Evolutionary conservation across 2,113 vertebrate species (phyloP), one percentile per base, ranked within the genome.

Genomic region (Cettia cetti): DNA sequence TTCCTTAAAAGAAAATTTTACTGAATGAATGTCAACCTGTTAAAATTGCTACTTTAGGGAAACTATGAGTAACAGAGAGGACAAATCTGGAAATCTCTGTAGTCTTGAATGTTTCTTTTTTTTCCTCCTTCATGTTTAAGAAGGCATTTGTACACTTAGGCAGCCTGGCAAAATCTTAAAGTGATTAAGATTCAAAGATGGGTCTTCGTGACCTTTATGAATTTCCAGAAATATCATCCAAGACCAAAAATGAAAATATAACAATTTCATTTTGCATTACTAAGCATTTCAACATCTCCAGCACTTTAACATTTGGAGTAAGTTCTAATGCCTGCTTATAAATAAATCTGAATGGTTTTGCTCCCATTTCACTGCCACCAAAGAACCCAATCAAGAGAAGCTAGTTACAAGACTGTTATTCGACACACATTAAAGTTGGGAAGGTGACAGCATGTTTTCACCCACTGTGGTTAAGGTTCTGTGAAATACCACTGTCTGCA

Each of bases 341-440:
- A 78, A 92, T 13, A 70, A 66, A 87, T 79, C 57, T 15, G 44
- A 66, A 81, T n/a, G n/a, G 4, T 54, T 66, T 45, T 77, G 18
- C 30, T 87, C 33, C 5, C 7, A 10, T 78, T 91, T 90, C 61
- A 71, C 18, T 1, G 1, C 42, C 35, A 56, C 35, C 26, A 26
- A 71, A 86, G 71, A 85, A 44, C 9, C 23, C 75, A 78, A 37
- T 47, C 74, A 53, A 26, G 19, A 89, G n/a, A 86, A 87, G 64
- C 61, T 72, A 52, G 39, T 74, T 85, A 63, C 3, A 15, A 81
- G 0, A 9, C 30, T 82, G 31, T 15, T 66, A 60, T 53, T 49
- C 74, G 93, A 79, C 31, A 64, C 60, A 65, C 2, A 5, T 45
- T 92, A 57, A 97, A 97, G 84, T 95, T 82, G 70, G 89, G 66